These are phyloP conservation scores for Tachysurus vachellii DNA, from an alignment of 2,113 vertebrate genomes.

Conservation along the genomic window DNA sequence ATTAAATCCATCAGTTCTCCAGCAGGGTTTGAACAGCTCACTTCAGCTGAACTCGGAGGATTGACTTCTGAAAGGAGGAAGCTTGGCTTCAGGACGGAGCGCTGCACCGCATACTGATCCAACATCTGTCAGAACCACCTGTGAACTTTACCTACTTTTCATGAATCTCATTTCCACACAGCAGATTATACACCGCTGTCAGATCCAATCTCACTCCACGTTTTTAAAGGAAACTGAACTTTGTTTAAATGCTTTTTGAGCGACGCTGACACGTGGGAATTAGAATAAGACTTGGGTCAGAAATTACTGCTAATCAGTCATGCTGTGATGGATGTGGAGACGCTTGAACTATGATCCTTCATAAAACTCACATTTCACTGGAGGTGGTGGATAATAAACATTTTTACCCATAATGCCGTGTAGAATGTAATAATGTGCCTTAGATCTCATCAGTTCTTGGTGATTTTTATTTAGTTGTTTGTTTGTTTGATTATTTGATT, in stretches of 20 bases:
- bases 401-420: neutral
- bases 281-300: neutral
- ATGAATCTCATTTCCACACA: conserved; percentile 16
- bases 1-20: neutral
- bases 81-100: neutral
- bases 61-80: neutral
- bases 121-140: neutral
- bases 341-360: neutral
- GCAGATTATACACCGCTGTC: neutral
- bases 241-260: neutral
- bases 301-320: neutral
- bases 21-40: neutral
- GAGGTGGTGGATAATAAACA: neutral
- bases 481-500: neutral
- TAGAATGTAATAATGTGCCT: neutral
- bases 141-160: neutral
- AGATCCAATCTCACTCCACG: neutral
- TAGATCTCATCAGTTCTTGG: neutral
- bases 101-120: neutral
- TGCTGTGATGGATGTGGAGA: neutral
- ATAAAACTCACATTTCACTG: neutral
- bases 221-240: neutral
- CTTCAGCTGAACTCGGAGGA: neutral
- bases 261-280: neutral
- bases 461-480: neutral